A percentile compares a stretch with the other conserved stretches of the same genome.
These are phyloP conservation scores for Camponotus floridanus DNA, from an alignment of 1,140 invertebrate species.

Conservation along the genomic window DNA sequence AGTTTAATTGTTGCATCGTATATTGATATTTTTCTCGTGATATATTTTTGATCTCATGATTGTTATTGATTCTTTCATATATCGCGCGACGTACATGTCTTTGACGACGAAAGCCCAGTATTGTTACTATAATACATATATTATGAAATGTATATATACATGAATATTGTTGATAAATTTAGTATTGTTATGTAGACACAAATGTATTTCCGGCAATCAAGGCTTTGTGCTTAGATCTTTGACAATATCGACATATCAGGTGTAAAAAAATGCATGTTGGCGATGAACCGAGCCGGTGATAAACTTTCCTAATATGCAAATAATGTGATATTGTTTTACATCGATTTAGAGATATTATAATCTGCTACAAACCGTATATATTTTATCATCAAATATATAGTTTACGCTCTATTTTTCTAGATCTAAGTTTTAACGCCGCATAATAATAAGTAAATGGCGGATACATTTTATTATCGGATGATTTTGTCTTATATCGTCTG, in stretches of 20 bases:
- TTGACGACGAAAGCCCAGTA: constrained; percentile 37
- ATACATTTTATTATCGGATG: constrained; percentile 22
- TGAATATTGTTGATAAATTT: constrained; percentile 49
- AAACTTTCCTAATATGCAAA: constrained; percentile 40
- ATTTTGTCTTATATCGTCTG: constrained; percentile 2
- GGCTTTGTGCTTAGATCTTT: constrained; percentile 54
- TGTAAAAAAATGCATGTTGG: constrained; percentile 20
- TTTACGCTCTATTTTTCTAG: constrained; percentile 45
- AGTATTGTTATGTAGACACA: constrained; percentile 39
- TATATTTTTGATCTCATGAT: constrained; percentile 37
- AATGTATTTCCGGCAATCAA: constrained; percentile 37
- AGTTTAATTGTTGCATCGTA: constrained; percentile 48
- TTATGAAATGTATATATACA: constrained; percentile 42
- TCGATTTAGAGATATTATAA: constrained; percentile 42
- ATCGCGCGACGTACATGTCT: constrained; percentile 26
- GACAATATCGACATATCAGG: constrained; percentile 52
- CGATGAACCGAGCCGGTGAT: constrained; percentile 21
- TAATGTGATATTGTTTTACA: constrained; percentile 56
- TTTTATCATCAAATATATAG: constrained; percentile 48
- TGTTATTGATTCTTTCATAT: constrained; percentile 57
- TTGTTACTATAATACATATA: constrained; percentile 37
- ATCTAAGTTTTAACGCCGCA: constrained; percentile 14
- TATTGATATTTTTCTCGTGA: constrained; percentile 29
- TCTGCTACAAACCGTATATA: constrained; percentile 30
- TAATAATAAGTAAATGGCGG: not conserved